Evolutionary conservation across 2,797 vertebrate genomes (phyloP), one percentile per base, ranked within the genome.

Genomic region (Epinephelus awoara): DNA sequence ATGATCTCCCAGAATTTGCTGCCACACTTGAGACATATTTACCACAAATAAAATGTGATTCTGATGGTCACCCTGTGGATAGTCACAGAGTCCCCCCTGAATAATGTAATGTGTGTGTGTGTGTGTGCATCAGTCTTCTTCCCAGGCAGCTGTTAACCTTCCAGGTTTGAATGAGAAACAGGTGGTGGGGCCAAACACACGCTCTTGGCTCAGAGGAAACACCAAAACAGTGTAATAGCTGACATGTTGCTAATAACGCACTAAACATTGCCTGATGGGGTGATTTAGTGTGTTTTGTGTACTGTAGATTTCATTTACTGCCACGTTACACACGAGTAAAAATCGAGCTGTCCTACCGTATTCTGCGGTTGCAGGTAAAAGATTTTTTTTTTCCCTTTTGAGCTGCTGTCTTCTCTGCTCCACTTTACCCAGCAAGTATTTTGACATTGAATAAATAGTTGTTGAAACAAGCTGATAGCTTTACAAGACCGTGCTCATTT

Each of bases 141-240:
- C 61, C 54, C 84, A 81, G 75, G 80, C 89, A 88, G 83, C 85
- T 89, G 90, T 89, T 87, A 89, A 86, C 81, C 82, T 89, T 90
- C 75, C 76, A 89, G 84, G 86, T 86, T 88, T 83, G 73, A 92
- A 93, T 91, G 84, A 85, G 86, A 92, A 92, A 92, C 88, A 92
- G 90, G 89, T 92, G 90, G 66, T 46, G 77, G 54, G 70, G 75
- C 82, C 83, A 88, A 85, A 71, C 42, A 58, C 58, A 71, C 50
- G 40, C 74, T 70, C 69, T 67, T 44, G 49, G 79, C 81, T 83
- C 5, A 0, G 42, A 86, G 80, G 64, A 82, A 87, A 70, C 71
- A 72, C 57, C 63, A 44, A 80, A 78, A 72, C 59, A 42, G 29
- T 44, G 46, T 88, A 88, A 89, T 87, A 69, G 72, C 74, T 85